phyloP scores from a whole-genome alignment of 2,113 vertebrate genomes.

The Maccullochella peelii region DNA sequence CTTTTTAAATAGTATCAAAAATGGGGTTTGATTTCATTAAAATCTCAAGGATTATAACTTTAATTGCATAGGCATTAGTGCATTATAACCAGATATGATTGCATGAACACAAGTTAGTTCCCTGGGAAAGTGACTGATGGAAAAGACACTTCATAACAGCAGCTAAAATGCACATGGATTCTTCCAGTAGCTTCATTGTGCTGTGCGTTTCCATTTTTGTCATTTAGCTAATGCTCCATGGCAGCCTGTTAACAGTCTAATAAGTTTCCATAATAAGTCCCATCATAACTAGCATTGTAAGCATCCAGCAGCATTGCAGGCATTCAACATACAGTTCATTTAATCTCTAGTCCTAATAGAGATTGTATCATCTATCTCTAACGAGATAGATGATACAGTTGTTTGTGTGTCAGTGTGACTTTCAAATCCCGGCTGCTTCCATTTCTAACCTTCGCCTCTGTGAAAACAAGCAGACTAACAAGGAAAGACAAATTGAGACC shows the following conservation, averaged over 20 bases:
- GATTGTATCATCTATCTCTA: no score
- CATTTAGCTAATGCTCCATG: not conserved
- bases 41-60: not conserved
- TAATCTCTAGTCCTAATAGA: not conserved
- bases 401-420: not conserved
- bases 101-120: not conserved
- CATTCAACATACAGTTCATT: not conserved
- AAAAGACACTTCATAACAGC: not conserved
- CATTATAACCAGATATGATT: not conserved
- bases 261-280: not conserved
- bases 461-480: slow-evolving; percentile 40
- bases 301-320: not conserved
- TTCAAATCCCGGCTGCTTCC: not conserved
- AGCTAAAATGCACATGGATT: slow-evolving; percentile 23
- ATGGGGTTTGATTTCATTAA: not conserved
- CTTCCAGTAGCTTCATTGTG: not conserved
- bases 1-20: not conserved
- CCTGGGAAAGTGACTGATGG: not conserved
- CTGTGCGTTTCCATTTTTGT: not conserved
- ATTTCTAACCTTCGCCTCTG: not conserved
- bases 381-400: not conserved
- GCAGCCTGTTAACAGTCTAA: not conserved
- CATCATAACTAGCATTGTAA: not conserved
- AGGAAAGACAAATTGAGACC: slow-evolving; percentile 39
- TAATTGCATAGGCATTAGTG: not conserved